Conservation (phyloP, 2,113 vertebrate genomes). For the Bubo bubo region DNA sequence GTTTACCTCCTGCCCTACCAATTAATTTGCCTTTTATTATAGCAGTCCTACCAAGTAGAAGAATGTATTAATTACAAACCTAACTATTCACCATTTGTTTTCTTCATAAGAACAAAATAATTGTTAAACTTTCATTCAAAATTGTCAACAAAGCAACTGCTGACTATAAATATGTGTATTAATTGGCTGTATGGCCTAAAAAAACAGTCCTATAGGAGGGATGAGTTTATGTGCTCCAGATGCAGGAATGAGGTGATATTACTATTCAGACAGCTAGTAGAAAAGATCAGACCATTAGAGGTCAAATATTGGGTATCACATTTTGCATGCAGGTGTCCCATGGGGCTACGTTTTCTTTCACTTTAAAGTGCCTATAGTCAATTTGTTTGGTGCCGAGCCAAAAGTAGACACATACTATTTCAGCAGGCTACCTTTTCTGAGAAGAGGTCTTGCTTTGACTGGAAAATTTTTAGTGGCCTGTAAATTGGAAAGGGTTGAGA, state of each 20-base stretch:
- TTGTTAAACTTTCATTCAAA: neutral
- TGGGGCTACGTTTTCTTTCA: neutral
- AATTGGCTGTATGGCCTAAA: neutral
- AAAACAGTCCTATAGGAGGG: accelerated
- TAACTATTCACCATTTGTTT: neutral
- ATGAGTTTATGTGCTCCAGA: neutral
- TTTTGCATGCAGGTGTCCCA: neutral
- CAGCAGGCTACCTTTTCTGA: neutral
- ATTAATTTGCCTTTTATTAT: neutral
- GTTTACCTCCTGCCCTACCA: neutral
- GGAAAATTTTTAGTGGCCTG: neutral
- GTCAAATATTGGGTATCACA: neutral
- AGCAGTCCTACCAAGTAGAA: neutral
- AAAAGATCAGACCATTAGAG: neutral
- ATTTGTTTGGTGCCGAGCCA: neutral
- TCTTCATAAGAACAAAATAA: neutral
- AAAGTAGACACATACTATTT: neutral
- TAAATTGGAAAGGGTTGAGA: neutral
- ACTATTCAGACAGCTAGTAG: neutral
- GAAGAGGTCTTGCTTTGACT: neutral
- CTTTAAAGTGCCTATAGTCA: neutral
- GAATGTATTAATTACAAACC: neutral
- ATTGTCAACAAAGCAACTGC: neutral
- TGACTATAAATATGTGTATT: neutral
- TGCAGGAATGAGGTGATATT: neutral